Conservation (phyloP, 2,113 vertebrate genomes). For the Geococcyx californianus region DNA sequence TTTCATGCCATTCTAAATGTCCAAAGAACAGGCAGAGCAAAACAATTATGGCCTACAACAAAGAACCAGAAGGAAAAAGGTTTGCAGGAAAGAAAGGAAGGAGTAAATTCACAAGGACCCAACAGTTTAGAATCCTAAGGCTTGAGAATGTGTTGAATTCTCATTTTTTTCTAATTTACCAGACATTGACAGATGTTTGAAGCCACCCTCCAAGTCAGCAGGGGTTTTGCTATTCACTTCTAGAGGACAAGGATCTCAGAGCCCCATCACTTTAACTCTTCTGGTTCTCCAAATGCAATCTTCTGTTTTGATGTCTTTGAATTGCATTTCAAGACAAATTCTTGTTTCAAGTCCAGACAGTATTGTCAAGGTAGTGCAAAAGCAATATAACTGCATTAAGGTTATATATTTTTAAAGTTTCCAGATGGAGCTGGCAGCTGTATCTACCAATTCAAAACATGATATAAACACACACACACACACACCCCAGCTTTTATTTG, state of each 20-base stretch:
- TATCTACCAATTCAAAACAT: neutral
- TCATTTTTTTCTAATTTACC: neutral
- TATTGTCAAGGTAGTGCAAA: neutral
- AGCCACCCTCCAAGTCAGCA: neutral
- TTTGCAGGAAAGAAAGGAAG: neutral
- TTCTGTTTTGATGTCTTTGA: neutral
- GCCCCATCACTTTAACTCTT: neutral
- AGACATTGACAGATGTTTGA: neutral
- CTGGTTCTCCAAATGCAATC: neutral
- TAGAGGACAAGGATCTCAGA: neutral
- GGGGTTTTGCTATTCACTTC: neutral
- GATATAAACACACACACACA: too few relatives aligned
- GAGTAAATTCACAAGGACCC: neutral
- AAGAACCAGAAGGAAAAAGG: neutral
- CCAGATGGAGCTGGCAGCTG: neutral
- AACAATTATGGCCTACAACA: neutral
- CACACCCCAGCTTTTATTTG: neutral
- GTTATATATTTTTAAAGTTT: neutral
- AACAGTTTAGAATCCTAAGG: neutral
- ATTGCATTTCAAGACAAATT: neutral
- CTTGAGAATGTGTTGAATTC: neutral
- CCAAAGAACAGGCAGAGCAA: neutral
- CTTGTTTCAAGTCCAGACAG: neutral
- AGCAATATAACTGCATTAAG: neutral
- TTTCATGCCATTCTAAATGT: neutral